phyloP scores from a whole-genome alignment of 2,888 invertebrate genomes.

The Coleophora deauratella region DNA sequence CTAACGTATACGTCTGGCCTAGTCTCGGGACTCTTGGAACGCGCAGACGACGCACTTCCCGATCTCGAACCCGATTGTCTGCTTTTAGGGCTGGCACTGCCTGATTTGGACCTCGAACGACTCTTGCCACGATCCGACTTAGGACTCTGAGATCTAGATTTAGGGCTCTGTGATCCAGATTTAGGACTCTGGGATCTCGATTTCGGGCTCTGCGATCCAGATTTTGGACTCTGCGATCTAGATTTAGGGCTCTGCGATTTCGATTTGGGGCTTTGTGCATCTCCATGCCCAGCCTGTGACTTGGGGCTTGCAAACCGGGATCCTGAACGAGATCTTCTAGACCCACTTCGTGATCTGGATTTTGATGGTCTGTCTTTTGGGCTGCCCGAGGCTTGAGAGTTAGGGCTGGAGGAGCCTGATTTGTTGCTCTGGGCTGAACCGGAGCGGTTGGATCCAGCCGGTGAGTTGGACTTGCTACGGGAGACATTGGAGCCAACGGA shows the following conservation, averaged over 20 bases:
- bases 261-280: slow-evolving; percentile 37
- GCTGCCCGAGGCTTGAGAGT: slow-evolving; percentile 57
- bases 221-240: slow-evolving; percentile 42
- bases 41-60: slow-evolving; percentile 39
- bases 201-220: slow-evolving; percentile 31
- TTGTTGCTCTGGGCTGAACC: slow-evolving; percentile 60
- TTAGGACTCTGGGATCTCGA: slow-evolving; percentile 44
- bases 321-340: slow-evolving; percentile 37
- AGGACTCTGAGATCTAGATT: slow-evolving; percentile 35
- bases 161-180: slow-evolving; percentile 32
- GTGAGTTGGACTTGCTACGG: slow-evolving; percentile 62
- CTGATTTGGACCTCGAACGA: slow-evolving; percentile 56
- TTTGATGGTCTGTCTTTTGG: slow-evolving; percentile 42
- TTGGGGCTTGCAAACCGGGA: slow-evolving; percentile 36
- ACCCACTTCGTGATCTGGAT: slow-evolving; percentile 41
- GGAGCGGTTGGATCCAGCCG: slow-evolving; percentile 48
- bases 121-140: slow-evolving; percentile 35
- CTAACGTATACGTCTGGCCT: slow-evolving; percentile 53
- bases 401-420: slow-evolving; percentile 60
- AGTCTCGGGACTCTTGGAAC: slow-evolving; percentile 45
- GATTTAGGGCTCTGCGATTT: slow-evolving; percentile 34
- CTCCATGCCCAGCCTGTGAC: slow-evolving; percentile 31
- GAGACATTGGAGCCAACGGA: slow-evolving; percentile 51
- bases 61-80: slow-evolving; percentile 37
- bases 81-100: slow-evolving; percentile 47